Evolutionary conservation across 2,888 invertebrate genomes (phyloP), one percentile per base, ranked within the genome.

Genomic region (Eumerus sabulonum): DNA sequence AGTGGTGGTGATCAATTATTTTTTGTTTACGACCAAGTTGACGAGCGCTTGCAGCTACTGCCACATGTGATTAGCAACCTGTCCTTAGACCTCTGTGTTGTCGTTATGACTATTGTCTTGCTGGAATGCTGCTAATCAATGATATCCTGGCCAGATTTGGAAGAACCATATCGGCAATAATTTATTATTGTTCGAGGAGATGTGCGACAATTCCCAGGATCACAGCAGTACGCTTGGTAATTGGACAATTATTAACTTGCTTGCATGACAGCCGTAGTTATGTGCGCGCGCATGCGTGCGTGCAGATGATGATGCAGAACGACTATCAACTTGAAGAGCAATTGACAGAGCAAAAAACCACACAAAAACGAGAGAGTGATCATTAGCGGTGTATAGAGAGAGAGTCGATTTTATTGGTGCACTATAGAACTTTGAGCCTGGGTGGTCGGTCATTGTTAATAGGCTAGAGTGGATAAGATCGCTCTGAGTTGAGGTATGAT

Each of bases 121-220:
- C 4, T 57, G 27, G 27, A 50, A 54, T 64, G 53, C 7, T 16
- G 40, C 51, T 53, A 13, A 67, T 51, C 45, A 63, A 67, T 59
- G 38, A 54, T 60, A 67, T 74, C 62, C 72, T 48, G 40, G 63
- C 77, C 73, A 11, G 60, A 74, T 70, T 74, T 70, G 79, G 79
- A 13, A 42, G 67, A 16, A 12, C 40, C 59, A 18, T 53, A 64
- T 14, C 57, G 42, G 62, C 56, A 72, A 44, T 50, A 60, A 62
- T 72, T 57, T 53, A 70, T 40, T 40, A 9, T 76, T 64, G 45
- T 54, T 68, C 35, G 13, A 38, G 5, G 13, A 36, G 9, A 9
- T 40, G n/a, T 11, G 40, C 27, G 62, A 56, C 62, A 62, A 67
- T 56, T 72, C 60, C 60, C 50, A 36, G 50, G 71, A 70, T 18